Evolutionary conservation across 2,888 invertebrate genomes (phyloP).

Genomic region (Zelleria hepariella): DNA sequence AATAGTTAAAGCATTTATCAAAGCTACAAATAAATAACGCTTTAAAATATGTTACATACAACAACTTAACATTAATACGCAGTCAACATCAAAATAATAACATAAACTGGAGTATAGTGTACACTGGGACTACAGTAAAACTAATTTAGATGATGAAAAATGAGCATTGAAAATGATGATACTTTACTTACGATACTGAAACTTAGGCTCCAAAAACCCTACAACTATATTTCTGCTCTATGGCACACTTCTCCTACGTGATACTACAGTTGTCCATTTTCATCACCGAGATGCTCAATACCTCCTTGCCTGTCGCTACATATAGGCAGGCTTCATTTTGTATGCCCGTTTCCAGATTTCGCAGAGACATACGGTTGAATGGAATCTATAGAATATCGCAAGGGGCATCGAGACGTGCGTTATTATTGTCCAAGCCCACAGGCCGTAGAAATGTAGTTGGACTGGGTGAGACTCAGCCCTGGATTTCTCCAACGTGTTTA

Average conservation of each 20-base stretch:
- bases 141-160: constrained; percentile 12
- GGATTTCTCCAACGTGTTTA: constrained; percentile 92
- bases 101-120: constrained; percentile 23
- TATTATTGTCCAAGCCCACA: constrained; percentile 97
- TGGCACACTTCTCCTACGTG: constrained; percentile 49
- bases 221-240: constrained; percentile 24
- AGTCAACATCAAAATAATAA: constrained; percentile 57
- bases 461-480: constrained; percentile 93
- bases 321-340: constrained; percentile 90
- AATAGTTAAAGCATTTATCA: constrained; percentile 59
- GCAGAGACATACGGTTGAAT: constrained; percentile 94
- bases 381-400: constrained; percentile 95
- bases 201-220: background rate
- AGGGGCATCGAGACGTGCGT: constrained; percentile 94
- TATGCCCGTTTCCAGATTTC: constrained; percentile 98
- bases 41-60: constrained; percentile 68
- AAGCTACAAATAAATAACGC: constrained; percentile 72
- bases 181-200: background rate
- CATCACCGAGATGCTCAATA: constrained; percentile 26
- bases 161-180: background rate
- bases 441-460: constrained; percentile 91
- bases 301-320: constrained; percentile 73
- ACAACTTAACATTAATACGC: constrained; percentile 66
- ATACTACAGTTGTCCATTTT: background rate
- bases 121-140: constrained; percentile 20